Percentiles rank a stretch among this genome's conserved stretches.
phyloP scores from a whole-genome alignment of 1,140 invertebrate species.

The Steinernema khuongi region DNA sequence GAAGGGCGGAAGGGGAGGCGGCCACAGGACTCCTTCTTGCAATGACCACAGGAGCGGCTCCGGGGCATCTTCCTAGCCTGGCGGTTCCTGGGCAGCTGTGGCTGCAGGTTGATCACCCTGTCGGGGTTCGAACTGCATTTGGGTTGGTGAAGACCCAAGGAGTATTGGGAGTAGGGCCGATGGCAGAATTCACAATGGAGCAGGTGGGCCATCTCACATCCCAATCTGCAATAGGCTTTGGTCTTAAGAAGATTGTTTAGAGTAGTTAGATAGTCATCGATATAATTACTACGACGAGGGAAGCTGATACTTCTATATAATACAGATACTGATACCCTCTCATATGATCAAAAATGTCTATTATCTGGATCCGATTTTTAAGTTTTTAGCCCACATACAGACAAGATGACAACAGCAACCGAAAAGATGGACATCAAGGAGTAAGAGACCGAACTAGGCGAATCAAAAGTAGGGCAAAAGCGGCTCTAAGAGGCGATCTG shows the following conservation, averaged over 20 bases:
- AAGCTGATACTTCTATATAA: too few relatives aligned
- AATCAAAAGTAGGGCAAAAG: too few relatives aligned
- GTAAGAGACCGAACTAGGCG: too few relatives aligned
- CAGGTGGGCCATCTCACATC: neutral
- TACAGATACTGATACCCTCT: too few relatives aligned
- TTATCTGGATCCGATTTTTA: too few relatives aligned
- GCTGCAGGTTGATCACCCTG: neutral
- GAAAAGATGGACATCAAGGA: too few relatives aligned
- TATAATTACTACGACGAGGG: too few relatives aligned
- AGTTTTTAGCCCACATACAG: too few relatives aligned
- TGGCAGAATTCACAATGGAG: neutral
- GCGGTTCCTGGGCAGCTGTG: neutral
- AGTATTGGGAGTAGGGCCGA: neutral
- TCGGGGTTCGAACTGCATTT: neutral
- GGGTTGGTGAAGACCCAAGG: neutral
- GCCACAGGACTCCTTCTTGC: neutral
- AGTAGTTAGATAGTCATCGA: neutral
- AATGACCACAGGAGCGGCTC: neutral
- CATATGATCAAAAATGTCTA: too few relatives aligned
- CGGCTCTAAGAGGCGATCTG: too few relatives aligned
- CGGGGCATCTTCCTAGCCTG: neutral
- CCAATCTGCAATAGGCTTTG: neutral
- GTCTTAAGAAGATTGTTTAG: neutral
- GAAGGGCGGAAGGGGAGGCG: neutral
- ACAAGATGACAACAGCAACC: too few relatives aligned